Conservation (phyloP, 23 tunicate species). For the Phallusia fumigata region DNA sequence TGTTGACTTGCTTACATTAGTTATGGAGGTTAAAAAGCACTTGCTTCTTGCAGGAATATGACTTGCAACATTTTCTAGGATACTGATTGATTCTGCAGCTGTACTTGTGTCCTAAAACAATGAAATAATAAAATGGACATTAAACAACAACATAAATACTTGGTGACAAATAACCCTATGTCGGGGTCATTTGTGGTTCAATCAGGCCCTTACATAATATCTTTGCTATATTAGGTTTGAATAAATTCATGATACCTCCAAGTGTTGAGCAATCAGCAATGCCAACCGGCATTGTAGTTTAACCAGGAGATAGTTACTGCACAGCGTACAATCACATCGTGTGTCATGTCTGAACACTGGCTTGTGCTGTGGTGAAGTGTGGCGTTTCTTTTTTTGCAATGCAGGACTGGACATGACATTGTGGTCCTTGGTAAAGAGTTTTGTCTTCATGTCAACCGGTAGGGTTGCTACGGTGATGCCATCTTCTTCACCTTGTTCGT, state of each 20-base stretch:
- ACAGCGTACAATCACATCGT: background rate
- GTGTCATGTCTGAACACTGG: background rate
- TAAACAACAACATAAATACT: no score
- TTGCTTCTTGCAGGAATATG: background rate
- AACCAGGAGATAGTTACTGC: background rate
- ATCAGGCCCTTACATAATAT: no score
- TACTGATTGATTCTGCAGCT: background rate
- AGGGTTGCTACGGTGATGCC: background rate
- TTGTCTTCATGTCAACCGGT: conserved; percentile 9
- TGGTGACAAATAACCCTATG: no score
- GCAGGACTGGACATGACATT: conserved; percentile 17
- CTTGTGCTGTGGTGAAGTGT: background rate
- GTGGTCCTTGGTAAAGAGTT: background rate
- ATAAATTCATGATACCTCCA: no score
- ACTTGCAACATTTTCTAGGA: background rate
- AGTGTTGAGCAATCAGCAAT: background rate
- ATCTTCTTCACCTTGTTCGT: background rate
- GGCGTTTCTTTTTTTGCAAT: background rate
- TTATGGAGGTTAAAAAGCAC: background rate
- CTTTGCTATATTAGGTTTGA: no score
- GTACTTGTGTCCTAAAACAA: background rate
- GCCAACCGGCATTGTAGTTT: conserved; percentile 11
- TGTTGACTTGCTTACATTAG: background rate
- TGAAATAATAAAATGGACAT: no score
- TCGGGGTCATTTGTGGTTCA: no score